Conservation (phyloP, 2,797 vertebrate genomes). For the Muscicapa striata region DNA sequence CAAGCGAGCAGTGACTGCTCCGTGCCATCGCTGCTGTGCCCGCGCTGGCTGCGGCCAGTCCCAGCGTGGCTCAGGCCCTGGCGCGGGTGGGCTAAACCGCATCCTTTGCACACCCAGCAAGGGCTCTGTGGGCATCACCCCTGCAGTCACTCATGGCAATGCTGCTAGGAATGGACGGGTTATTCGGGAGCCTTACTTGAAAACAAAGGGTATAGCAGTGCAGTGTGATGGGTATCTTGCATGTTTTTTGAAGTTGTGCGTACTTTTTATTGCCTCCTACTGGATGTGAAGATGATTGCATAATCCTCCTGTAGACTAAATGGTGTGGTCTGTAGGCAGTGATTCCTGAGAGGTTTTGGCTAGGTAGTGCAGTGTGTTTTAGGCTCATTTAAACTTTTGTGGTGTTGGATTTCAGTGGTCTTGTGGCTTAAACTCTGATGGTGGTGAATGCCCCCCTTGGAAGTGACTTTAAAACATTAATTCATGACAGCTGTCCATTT, state of each 20-base stretch:
- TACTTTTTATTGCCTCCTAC: background rate
- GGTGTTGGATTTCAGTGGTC: background rate
- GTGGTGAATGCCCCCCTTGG: background rate
- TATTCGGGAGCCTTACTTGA: background rate
- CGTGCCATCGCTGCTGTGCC: fast-evolving
- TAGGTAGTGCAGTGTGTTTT: background rate
- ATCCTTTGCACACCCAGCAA: background rate
- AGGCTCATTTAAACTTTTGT: background rate
- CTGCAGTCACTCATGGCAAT: background rate
- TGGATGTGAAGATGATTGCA: background rate
- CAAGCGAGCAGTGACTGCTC: background rate
- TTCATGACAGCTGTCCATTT: background rate
- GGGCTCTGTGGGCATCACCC: background rate
- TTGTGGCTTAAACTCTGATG: background rate
- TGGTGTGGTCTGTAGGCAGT: background rate
- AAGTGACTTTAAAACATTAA: background rate
- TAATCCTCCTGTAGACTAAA: background rate
- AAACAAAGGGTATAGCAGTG: background rate
- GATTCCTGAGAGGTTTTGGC: background rate
- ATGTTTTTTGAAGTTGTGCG: background rate
- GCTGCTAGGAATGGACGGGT: background rate
- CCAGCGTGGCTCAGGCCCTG: background rate
- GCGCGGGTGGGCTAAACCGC: fast-evolving
- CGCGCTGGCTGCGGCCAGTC: fast-evolving
- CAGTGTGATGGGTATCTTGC: background rate